Evolutionary conservation across 2,888 invertebrate species (phyloP), one percentile per base, ranked within the genome.

Genomic region (Spialia ferax): DNA sequence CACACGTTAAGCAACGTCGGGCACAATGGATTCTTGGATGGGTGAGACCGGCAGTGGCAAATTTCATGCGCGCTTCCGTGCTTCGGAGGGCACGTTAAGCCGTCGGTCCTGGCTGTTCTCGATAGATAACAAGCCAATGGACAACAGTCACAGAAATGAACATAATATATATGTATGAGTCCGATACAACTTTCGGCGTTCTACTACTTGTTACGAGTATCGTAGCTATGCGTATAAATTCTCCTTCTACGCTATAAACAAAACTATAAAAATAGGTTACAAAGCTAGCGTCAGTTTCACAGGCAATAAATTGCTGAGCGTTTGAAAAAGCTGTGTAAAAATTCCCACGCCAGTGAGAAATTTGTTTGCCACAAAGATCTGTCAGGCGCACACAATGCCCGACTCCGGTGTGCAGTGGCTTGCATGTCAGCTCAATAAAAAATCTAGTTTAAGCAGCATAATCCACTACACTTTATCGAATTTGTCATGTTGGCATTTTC

Each of bases 301-400:
- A 61, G 48, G 29, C 60, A 48, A 61, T 64, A 64, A 56, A 32
- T 56, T 32, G 3, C 20, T 23, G 56, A 23, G 38, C 52, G 54
- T 63, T 56, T n/a, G 56, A 56, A 56, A 48, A 45, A 56, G 56
- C 56, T 35, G 57, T 22, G 57, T 15, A 57, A 64, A 48, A 64
- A 64, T 64, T 55, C 35, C 48, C 42, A 35, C 35, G 18, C 11
- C 15, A 35, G 32, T 55, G 56, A 35, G 63, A 42, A 48, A 64
- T 64, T 64, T 64, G 32, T 32, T 23, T 23, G 56, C 56, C 29
- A 32, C 45, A 22, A 22, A 48, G 48, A 64, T 56, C 63, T 64
- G 56, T 64, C 63, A 57, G 15, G n/a, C 45, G 63, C 63, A 63
- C 56, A 63, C 63, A 55, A 45, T 55, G 18, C 26, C 13, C 63